A percentile compares a stretch with the other conserved stretches of the same genome.
phyloP scores from a whole-genome alignment of 2,113 vertebrate species.

The Xiphophorus maculatus region DNA sequence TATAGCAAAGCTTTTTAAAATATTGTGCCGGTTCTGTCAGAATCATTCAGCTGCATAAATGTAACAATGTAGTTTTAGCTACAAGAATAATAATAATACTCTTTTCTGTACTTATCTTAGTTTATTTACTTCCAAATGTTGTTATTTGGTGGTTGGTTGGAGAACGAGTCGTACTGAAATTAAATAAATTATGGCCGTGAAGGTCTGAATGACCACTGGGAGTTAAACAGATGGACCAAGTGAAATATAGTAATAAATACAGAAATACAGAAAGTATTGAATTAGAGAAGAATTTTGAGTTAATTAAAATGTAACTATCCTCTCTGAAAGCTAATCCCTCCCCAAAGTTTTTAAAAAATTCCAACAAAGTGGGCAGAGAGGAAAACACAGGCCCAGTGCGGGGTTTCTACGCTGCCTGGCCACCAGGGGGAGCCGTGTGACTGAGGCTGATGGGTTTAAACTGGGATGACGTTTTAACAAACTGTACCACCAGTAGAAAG shows the following conservation, averaged over 20 bases:
- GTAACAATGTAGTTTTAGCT: not conserved
- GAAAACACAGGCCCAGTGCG: too few relatives aligned
- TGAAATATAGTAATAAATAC: not conserved
- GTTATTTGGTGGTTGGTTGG: not conserved
- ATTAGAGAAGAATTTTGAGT: not conserved
- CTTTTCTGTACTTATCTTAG: not conserved
- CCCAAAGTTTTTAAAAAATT: too few relatives aligned
- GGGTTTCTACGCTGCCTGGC: too few relatives aligned
- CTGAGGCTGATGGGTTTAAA: too few relatives aligned
- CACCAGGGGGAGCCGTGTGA: too few relatives aligned
- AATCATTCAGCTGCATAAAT: not conserved
- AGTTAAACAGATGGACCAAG: not conserved
- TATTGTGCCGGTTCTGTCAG: too few relatives aligned
- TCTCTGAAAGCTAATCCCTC: too few relatives aligned
- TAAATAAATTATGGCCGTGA: not conserved
- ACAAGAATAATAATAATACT: not conserved
- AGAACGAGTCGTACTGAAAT: not conserved
- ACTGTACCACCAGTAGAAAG: too few relatives aligned
- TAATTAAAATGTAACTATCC: not conserved
- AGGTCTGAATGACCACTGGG: not conserved
- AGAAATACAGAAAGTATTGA: not conserved
- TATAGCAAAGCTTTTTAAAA: not conserved
- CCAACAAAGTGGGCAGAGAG: too few relatives aligned
- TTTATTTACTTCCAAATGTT: not conserved
- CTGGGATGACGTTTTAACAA: too few relatives aligned